These are phyloP conservation scores for Drosophila multiciliata DNA, from an alignment of 2,888 invertebrate species.

Conservation along the genomic window DNA sequence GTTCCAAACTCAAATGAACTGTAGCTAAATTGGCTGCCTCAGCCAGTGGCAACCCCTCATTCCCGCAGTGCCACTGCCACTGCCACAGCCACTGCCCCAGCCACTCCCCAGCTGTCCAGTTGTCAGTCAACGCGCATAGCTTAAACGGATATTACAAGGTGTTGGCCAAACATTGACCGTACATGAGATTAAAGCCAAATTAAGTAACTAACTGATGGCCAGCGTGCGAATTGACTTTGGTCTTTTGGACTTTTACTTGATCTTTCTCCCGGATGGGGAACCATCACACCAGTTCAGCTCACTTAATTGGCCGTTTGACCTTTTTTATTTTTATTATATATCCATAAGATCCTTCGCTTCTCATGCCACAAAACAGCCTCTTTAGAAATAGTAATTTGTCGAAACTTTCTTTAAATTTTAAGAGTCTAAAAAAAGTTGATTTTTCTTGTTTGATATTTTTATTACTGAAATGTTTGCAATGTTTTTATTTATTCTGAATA, in stretches of 20 bases:
- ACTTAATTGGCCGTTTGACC: conserved; percentile 1
- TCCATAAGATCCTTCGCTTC: background rate
- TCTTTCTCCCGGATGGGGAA: background rate
- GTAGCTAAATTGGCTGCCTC: conserved; percentile 68
- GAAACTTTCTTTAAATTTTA: background rate
- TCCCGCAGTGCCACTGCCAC: conserved; percentile 9
- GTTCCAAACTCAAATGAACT: conserved; percentile 75
- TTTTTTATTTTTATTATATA: background rate
- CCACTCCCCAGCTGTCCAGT: conserved; percentile 47
- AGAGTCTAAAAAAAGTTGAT: background rate
- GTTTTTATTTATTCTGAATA: background rate
- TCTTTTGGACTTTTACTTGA: background rate
- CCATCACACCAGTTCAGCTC: background rate
- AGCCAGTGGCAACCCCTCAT: conserved; percentile 8
- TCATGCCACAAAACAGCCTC: background rate
- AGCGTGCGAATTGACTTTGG: conserved; percentile 12
- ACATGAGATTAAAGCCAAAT: conserved; percentile 82
- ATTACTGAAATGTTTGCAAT: too few relatives aligned
- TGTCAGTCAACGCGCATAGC: conserved; percentile 68
- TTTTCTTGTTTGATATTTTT: background rate
- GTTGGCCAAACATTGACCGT: conserved; percentile 83
- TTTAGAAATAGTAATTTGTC: background rate
- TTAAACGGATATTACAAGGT: conserved; percentile 83
- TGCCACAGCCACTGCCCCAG: background rate
- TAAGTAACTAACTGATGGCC: conserved; percentile 57